These are phyloP conservation scores for Gobio occitaniae DNA, from an alignment of 2,797 vertebrate species.

Conservation along the genomic window DNA sequence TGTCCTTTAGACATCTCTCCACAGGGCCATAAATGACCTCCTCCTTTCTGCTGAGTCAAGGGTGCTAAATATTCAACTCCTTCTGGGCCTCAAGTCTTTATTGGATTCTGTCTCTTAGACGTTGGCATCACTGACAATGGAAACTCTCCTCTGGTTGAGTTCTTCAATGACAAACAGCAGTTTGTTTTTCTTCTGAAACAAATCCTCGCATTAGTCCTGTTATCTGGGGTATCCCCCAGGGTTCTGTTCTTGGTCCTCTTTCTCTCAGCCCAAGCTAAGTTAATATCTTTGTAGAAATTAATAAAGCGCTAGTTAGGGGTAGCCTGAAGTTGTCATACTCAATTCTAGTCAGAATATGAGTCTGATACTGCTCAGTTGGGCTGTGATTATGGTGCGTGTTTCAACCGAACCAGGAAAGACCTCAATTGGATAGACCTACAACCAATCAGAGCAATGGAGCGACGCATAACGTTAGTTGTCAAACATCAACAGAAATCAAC, in stretches of 20 bases:
- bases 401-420: too few relatives aligned
- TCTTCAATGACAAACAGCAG: conserved; percentile 19
- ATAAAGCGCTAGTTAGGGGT: not conserved
- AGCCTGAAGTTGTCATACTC: too few relatives aligned
- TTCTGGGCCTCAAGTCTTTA: conserved; percentile 9
- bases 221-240: not conserved
- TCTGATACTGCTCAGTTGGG: too few relatives aligned
- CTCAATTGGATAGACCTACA: too few relatives aligned
- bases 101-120: conserved; percentile 10
- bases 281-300: not conserved
- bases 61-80: conserved; percentile 61
- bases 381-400: too few relatives aligned
- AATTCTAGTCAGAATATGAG: too few relatives aligned
- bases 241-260: not conserved
- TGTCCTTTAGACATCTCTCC: not conserved
- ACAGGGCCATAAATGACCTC: conserved; percentile 71
- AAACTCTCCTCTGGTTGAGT: conserved; percentile 8
- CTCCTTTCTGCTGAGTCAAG: conserved; percentile 58
- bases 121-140: conserved; percentile 24
- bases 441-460: too few relatives aligned
- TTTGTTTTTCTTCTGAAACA: conserved; percentile 18
- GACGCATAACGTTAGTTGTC: too few relatives aligned
- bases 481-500: too few relatives aligned
- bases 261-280: not conserved
- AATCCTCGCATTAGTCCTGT: conserved; percentile 4